Percentiles rank a stretch among this genome's conserved stretches.
Conservation (phyloP, 2,113 vertebrate genomes). For the Candoia aspera region DNA sequence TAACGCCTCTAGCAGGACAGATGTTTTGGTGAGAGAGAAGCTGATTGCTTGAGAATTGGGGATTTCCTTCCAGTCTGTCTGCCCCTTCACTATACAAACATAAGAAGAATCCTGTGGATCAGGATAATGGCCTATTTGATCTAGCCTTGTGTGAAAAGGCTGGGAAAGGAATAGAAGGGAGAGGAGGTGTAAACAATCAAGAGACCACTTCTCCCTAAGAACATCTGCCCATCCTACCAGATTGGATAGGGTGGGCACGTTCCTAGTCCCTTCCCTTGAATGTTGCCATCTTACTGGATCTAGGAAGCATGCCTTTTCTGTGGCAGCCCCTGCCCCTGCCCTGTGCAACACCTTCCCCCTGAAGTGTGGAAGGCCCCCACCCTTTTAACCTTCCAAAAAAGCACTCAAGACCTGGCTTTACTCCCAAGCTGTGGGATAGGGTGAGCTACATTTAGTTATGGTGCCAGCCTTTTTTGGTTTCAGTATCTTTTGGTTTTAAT, state of each 20-base stretch:
- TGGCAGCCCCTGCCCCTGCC: neutral
- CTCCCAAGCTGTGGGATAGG: neutral
- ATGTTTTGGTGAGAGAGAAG: neutral
- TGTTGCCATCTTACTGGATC: neutral
- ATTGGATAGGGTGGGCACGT: neutral
- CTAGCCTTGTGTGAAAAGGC: neutral
- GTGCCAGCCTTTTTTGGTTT: neutral
- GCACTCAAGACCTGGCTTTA: neutral
- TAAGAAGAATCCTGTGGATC: neutral
- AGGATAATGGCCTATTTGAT: neutral
- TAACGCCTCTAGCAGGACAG: neutral
- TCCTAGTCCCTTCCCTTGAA: neutral
- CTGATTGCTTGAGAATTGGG: neutral
- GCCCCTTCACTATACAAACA: neutral
- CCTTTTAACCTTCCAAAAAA: neutral
- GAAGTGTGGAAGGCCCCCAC: neutral
- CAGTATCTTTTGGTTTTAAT: neutral
- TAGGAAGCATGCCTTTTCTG: neutral
- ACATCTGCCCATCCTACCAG: neutral
- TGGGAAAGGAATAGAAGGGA: neutral
- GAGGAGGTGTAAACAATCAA: neutral
- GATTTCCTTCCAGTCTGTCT: neutral
- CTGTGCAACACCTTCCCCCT: neutral
- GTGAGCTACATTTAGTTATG: neutral
- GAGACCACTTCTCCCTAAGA: neutral